Evolutionary conservation across 2,888 invertebrate genomes (phyloP).

Genomic region (Phortica magna): DNA sequence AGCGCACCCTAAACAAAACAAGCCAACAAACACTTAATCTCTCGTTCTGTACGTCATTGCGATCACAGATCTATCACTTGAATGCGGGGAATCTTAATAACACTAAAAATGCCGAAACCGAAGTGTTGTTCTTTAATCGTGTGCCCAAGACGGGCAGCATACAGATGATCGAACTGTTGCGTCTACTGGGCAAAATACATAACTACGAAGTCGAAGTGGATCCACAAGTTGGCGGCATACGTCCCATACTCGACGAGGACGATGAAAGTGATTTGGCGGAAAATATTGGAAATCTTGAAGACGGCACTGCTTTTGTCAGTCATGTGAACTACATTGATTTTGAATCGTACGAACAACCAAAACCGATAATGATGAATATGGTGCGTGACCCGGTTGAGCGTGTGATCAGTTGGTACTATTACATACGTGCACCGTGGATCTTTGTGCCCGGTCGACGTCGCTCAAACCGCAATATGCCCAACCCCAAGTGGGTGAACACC

Average conservation of each 20-base stretch:
- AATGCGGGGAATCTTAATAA: conserved; percentile 87
- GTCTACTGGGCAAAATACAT: conserved; percentile 65
- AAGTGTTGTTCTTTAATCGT: conserved; percentile 83
- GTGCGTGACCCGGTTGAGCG: conserved; percentile 94
- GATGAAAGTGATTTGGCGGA: conserved; percentile 66
- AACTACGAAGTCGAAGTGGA: conserved; percentile 68
- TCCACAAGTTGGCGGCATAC: conserved; percentile 68
- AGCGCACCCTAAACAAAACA: neutral
- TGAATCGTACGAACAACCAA: conserved; percentile 82
- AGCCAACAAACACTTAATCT: neutral
- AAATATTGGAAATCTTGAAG: conserved; percentile 66
- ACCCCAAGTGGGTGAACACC: conserved; percentile 91
- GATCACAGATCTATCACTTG: conserved; percentile 80
- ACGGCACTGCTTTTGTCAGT: conserved; percentile 67
- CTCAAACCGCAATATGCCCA: conserved; percentile 80
- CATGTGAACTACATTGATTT: conserved; percentile 76
- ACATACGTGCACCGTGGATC: conserved; percentile 93
- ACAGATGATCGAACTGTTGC: conserved; percentile 70
- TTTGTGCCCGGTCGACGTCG: conserved; percentile 90
- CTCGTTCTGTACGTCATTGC: conserved; percentile 18
- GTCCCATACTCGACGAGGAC: conserved; percentile 52
- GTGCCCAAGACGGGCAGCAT: conserved; percentile 75
- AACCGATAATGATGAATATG: conserved; percentile 93
- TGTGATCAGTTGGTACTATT: conserved; percentile 95
- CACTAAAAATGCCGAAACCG: conserved; percentile 85